phyloP scores from a whole-genome alignment of 2,888 invertebrate species.

The Pseudococcus longispinus region DNA sequence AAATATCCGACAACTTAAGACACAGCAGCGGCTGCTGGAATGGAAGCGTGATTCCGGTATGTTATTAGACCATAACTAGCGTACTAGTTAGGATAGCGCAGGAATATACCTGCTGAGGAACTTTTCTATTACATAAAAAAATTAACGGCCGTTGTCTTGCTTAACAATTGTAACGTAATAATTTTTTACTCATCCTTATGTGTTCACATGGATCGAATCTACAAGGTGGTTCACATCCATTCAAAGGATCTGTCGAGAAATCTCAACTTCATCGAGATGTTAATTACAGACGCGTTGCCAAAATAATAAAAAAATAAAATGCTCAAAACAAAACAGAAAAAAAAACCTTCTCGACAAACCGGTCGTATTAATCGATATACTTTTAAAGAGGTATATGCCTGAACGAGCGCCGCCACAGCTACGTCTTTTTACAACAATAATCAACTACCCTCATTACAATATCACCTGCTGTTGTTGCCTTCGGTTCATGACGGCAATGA shows the following conservation, averaged over 20 bases:
- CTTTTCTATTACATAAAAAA: slow-evolving; percentile 41
- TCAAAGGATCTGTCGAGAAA: not conserved
- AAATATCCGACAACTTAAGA: slow-evolving; percentile 14
- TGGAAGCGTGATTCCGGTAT: slow-evolving; percentile 54
- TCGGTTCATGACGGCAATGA: slow-evolving; percentile 9
- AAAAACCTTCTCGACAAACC: not conserved
- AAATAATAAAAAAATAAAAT: not conserved
- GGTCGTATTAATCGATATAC: slow-evolving; percentile 7
- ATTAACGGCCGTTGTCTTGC: slow-evolving; percentile 54
- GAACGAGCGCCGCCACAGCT: not conserved
- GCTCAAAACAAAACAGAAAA: not conserved
- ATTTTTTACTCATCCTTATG: slow-evolving; percentile 22
- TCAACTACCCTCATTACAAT: slow-evolving; percentile 35
- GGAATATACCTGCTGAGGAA: slow-evolving; percentile 44
- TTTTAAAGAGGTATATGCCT: slow-evolving; percentile 5
- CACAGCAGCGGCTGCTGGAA: slow-evolving; percentile 33
- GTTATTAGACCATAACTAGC: slow-evolving; percentile 54
- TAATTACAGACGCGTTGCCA: not conserved
- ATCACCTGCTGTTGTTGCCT: slow-evolving; percentile 35
- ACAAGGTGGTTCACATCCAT: not conserved
- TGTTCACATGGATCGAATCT: not conserved
- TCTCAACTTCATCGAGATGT: not conserved
- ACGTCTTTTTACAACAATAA: not conserved
- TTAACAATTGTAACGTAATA: slow-evolving; percentile 52
- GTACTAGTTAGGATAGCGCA: slow-evolving; percentile 47